Conservation (phyloP, 2,888 invertebrate species). For the Ophion obscuratus region DNA sequence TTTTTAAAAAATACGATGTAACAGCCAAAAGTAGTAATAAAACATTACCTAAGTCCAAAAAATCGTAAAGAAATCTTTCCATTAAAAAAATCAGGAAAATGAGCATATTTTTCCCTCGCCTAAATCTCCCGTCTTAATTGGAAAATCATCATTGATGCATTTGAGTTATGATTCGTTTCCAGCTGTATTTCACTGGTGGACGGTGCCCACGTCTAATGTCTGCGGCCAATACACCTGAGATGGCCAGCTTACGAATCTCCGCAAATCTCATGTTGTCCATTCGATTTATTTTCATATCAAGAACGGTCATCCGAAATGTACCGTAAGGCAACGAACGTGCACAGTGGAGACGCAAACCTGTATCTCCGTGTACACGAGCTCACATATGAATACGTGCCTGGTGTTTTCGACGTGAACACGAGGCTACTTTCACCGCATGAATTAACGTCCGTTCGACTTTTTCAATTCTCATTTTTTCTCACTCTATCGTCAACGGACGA, state of each 20-base stretch:
- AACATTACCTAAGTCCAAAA: no score
- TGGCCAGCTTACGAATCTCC: not conserved
- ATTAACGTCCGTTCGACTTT: slow-evolving; percentile 54
- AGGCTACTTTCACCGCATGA: slow-evolving; percentile 59
- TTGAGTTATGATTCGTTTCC: not conserved
- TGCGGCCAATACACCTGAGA: not conserved
- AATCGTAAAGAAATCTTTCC: no score
- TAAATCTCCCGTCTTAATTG: no score
- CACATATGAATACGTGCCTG: slow-evolving; percentile 25
- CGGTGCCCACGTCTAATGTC: not conserved
- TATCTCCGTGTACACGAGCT: not conserved
- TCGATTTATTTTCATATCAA: slow-evolving; percentile 13
- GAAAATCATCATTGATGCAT: no score
- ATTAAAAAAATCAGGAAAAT: no score
- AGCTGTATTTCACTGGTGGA: not conserved
- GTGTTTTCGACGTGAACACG: slow-evolving; percentile 49
- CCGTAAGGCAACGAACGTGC: slow-evolving; percentile 38
- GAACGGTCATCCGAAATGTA: slow-evolving; percentile 46
- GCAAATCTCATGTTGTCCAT: slow-evolving; percentile 2
- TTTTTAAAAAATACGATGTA: no score
- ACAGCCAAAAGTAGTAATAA: no score
- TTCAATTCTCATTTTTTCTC: slow-evolving; percentile 34
- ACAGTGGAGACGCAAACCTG: slow-evolving; percentile 20
- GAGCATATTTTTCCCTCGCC: no score
- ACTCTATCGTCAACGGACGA: slow-evolving; percentile 18